Base-by-base conservation (phyloP, 2,113 vertebrate genomes). In the Ochotona princeps region DNA sequence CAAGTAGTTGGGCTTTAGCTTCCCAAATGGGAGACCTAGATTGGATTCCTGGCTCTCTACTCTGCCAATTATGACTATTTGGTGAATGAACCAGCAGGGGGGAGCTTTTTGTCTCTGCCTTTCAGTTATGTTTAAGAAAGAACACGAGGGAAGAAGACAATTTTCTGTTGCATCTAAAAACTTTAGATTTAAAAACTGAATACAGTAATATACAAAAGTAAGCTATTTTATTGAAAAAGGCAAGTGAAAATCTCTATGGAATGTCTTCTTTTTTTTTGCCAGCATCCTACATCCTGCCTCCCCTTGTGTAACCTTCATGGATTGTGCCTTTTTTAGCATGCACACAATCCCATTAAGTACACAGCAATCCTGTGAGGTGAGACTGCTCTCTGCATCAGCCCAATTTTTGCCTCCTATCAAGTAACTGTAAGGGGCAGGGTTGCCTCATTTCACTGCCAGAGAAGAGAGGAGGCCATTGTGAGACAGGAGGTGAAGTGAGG, bases 401-500 rank as follows among this genome's bases (percentile, higher is more conserved):
- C 57, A 21, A 3, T 3, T 5, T 60, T n/a, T 9, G 38, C 18
- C 14, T 38, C 30, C 23, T 8, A 0, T n/a, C 18, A 26, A 15
- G 10, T 35, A 76, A 20, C 13, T 44, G 28, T 13, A 21, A 76
- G 75, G 60, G n/a, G 25, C 57, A 10, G 21, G 26, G 35, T 14
- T 35, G 20, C 49, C 32, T 38, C 32, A 12, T 30, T 30, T 47
- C 13, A 44, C 26, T 30, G 47, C 32, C 14, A 8, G 13, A 2
- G 44, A 63, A 76, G 17, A 38, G 25, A 49, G 21, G 49, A 74
- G 17, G 23, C 32, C 7, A 9, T 32, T 57, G 38, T 51, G n/a
- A 32, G 67, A 35, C 35, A n/a, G 1, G 1, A 3, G 26, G 1
- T 6, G 1, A 44, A 30, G 7, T 28, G 1, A 57, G 6, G 7